Evolutionary conservation across 2,797 vertebrate genomes (phyloP).

Genomic region (Valencia hispanica): DNA sequence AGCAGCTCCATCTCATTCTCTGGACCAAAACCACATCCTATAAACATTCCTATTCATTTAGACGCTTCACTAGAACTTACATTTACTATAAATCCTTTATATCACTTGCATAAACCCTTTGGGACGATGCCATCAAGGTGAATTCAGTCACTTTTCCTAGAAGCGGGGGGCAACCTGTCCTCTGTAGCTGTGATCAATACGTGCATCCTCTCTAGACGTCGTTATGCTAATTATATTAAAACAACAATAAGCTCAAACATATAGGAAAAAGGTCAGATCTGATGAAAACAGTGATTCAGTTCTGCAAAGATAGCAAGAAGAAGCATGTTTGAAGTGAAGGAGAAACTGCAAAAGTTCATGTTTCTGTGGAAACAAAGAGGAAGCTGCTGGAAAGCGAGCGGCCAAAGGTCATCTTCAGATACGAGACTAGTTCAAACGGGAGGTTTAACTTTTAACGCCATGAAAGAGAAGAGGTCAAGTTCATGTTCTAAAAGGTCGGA

Average conservation of each 20-base stretch:
- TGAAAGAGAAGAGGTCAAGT: conserved; percentile 4
- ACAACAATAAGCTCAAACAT: neutral
- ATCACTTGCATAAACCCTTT: neutral
- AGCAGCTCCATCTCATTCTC: too few species aligned
- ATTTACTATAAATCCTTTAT: too few species aligned
- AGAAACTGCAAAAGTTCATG: conserved; percentile 11
- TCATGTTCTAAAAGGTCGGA: neutral
- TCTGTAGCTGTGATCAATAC: neutral
- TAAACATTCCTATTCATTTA: too few species aligned
- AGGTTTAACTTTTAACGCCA: conserved; percentile 3
- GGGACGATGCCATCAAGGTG: neutral
- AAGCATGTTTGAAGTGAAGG: conserved; percentile 3
- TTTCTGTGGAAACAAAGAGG: conserved; percentile 32
- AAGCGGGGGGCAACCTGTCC: neutral
- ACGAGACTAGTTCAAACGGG: conserved; percentile 2
- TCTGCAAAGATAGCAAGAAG: neutral
- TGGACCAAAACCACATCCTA: too few species aligned
- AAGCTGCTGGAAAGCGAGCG: conserved; percentile 1
- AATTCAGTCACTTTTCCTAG: too few species aligned
- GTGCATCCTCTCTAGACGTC: too few species aligned
- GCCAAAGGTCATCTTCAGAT: conserved; percentile 12
- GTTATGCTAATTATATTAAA: too few species aligned
- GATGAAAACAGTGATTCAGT: neutral
- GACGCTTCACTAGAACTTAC: too few species aligned
- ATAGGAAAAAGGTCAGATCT: neutral